Evolutionary conservation across 1,140 invertebrate species (phyloP), one percentile per base, ranked within the genome.

Genomic region (Pseudomyrmex cubaensis): DNA sequence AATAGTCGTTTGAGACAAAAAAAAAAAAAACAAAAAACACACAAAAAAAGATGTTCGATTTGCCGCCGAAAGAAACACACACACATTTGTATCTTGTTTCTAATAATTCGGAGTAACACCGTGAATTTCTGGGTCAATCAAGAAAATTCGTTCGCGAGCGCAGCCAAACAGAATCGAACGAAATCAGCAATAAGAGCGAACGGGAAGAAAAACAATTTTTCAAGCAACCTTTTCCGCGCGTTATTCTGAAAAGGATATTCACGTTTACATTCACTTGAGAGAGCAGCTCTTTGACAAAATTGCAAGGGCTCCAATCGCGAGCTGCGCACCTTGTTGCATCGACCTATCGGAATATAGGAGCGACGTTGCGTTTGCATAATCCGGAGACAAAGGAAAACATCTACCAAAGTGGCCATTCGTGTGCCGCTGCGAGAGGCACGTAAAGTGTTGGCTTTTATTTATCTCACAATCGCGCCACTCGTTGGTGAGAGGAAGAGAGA

Each of bases 81-180:
- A 25, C 62, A 2, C 50, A 10, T 20, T 9, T 10, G 50, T 22
- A 54, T 78, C 76, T 66, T 44, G 35, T n/a, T 15, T 25, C 15
- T 70, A 52, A 35, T 67, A 70, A 59, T 44, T 22, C 64, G 44
- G 52, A 25, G 54, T 9, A 15, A 54, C 50, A 44, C 72, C 46
- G 76, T 56, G 35, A 35, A 80, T 59, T 80, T 80, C 76, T 70
- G 52, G 76, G 66, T 80, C 76, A 80, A 80, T 80, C 76, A 80
- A 72, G 66, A 80, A 72, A 48, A 72, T 80, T 70, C 44, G 54
- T 48, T 12, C 54, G 76, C 54, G 76, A 72, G 66, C 50, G 76
- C 76, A 72, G 54, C 54, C 54, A 44, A 70, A 80, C 35, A 70
- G 76, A 80, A 80, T 80, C 66, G 66, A n/a, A 48, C 66, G 76